Evolutionary conservation across 2,888 invertebrate species (phyloP).

Genomic region (Cancer borealis): DNA sequence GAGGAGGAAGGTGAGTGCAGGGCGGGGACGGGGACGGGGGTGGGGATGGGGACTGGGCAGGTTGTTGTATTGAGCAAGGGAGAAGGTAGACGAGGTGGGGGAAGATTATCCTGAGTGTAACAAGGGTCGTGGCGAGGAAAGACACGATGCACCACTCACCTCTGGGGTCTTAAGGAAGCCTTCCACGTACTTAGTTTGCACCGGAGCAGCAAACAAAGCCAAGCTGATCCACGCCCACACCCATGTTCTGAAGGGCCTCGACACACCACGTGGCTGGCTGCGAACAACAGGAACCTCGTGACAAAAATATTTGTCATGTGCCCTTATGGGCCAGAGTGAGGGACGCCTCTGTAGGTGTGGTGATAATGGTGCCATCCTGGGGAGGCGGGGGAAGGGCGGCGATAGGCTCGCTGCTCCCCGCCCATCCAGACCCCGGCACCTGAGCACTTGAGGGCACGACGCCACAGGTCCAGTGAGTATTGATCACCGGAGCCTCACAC

Average conservation of each 20-base stretch:
- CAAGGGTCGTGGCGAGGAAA: background rate
- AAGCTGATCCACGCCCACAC: slow-evolving; percentile 25
- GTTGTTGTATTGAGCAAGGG: background rate
- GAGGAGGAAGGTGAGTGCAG: background rate
- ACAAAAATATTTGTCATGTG: background rate
- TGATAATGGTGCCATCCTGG: background rate
- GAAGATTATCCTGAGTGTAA: background rate
- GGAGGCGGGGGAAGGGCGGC: background rate
- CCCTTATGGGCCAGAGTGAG: background rate
- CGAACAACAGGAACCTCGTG: background rate
- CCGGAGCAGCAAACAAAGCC: background rate
- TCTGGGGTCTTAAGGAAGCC: slow-evolving; percentile 71
- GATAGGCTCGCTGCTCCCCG: background rate
- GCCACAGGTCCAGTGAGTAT: background rate
- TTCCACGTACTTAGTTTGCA: slow-evolving; percentile 62
- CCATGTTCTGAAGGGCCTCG: background rate
- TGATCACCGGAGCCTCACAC: background rate
- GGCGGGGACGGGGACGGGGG: background rate
- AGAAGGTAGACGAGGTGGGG: background rate
- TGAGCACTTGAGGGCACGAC: background rate
- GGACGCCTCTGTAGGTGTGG: background rate
- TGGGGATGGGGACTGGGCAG: background rate
- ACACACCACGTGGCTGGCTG: background rate
- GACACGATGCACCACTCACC: slow-evolving; percentile 46
- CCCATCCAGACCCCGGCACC: background rate